Base-by-base conservation (phyloP, 2,797 vertebrate genomes). In the Brotula barbata region DNA sequence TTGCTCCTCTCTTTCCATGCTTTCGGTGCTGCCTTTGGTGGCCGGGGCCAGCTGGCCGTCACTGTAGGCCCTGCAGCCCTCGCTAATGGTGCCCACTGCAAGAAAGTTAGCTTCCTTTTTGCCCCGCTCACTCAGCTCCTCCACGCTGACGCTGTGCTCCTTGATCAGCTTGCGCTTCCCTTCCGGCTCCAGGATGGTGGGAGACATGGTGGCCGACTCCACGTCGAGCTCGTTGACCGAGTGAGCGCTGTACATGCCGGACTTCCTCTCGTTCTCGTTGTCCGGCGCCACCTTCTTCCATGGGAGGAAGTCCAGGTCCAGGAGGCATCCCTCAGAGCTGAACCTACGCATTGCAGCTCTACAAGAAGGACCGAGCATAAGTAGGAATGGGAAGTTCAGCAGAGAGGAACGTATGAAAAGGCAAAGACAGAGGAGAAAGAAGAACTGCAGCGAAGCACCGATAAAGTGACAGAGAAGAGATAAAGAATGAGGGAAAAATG, bases 21-120 rank as follows among this genome's bases (percentile, higher is more conserved):
- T 78, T 39, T 86, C 71, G 0, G 20, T 59, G 70, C 78, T 83
- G 37, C 74, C 67, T 31, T 77, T 34, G 21, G 50, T 10, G 0
- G 37, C 77, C 0, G 85, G 76, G 31, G 81, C 72, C 77, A 94
- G 74, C 79, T 93, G 92, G 39, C 93, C 68, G 58, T 94, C 93
- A 6, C 93, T 94, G 80, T 92, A 93, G 14, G 92, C 92, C 65
- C 91, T 88, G 82, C 71, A 93, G 49, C 90, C 74, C 12, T 89
- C 79, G 3, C 31, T 78, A 3, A 92, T 58, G n/a, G 12, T 11
- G 0, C 69, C 71, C 36, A 88, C 85, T 3, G 54, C 39, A 0
- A 91, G 84, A 11, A 67, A 71, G 45, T n/a, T 77, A 0, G 73
- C 71, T 14, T 84, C 77, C 54, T 53, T 43, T 11, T 82, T 81